phyloP scores from a whole-genome alignment of 2,797 vertebrate genomes.

The Chloroceryle amazona region DNA sequence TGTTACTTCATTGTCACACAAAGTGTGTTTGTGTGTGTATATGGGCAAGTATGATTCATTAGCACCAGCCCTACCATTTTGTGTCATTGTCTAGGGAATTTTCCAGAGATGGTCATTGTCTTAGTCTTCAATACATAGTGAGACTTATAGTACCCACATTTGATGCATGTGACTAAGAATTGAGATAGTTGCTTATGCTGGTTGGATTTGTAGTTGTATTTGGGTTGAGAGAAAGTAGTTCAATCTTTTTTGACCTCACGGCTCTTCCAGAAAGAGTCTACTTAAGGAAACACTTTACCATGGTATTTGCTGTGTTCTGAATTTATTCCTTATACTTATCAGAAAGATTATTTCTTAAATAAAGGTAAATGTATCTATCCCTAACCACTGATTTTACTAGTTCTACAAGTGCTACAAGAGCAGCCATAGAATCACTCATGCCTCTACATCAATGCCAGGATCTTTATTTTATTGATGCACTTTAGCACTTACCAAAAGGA shows the following conservation, averaged over 20 bases:
- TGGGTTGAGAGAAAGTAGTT: background rate
- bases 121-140: background rate
- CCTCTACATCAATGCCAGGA: background rate
- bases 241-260: background rate
- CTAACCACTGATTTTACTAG: background rate
- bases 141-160: rapidly evolving
- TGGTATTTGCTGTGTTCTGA: background rate
- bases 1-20: background rate
- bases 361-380: background rate
- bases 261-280: background rate
- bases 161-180: background rate
- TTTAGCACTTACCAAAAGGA: background rate
- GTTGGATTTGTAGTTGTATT: background rate
- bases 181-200: background rate
- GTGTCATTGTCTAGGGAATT: background rate
- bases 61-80: background rate
- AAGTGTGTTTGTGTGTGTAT: rapidly evolving
- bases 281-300: background rate
- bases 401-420: background rate
- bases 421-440: background rate
- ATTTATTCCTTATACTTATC: background rate
- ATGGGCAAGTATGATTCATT: background rate
- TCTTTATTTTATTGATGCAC: background rate
- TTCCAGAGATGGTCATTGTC: background rate
- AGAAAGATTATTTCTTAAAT: background rate